Base-by-base conservation (phyloP, 1,140 invertebrate genomes). In the Diabrotica virgifera region DNA sequence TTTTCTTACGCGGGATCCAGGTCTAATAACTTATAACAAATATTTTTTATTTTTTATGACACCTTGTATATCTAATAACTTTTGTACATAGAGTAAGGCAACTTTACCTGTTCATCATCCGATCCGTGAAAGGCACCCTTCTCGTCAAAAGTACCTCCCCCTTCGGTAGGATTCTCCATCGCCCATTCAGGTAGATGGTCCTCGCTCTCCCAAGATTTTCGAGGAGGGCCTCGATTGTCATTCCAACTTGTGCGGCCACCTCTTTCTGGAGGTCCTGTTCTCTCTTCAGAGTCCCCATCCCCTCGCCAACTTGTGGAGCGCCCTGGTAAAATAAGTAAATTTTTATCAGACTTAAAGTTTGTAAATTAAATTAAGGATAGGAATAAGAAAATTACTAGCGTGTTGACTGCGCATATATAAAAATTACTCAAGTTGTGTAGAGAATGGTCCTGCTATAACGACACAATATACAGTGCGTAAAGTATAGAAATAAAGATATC, bases 101-200 rank as follows among this genome's bases (percentile, higher is more conserved):
- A 37, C 7, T n/a, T 10, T 58, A 69, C 67, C 64, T 70, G 64
- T 54, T 86, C 86, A 37, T 87, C 86, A 59, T 86, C 84, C 0
- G 85, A 85, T 38, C 87, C 88, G 70, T 89, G 88, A 79, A 95
- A 95, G 9, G 92, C 92, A 5, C 93, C 93, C 57, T 85, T 87
- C 3, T 92, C 84, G 80, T 95, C 93, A 80, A 95, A 95, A 62
- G 89, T 92, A 11, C 93, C 93, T 37, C 92, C 89, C 64, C 87
- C 86, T 78, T 93, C 91, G 36, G 85, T 84, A 37, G 86, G 83
- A 77, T 90, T 89, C 71, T 91, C 89, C 53, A 84, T 90, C 5
- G 88, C 89, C 87, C 89, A 90, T 82, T 90, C 89, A 9, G 89
- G 89, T 67, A 90, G 80, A 77, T 87, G 85, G 63, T 90, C 88